Base-by-base conservation (phyloP, 2,888 invertebrate species). In the Chloroclysta siterata region DNA sequence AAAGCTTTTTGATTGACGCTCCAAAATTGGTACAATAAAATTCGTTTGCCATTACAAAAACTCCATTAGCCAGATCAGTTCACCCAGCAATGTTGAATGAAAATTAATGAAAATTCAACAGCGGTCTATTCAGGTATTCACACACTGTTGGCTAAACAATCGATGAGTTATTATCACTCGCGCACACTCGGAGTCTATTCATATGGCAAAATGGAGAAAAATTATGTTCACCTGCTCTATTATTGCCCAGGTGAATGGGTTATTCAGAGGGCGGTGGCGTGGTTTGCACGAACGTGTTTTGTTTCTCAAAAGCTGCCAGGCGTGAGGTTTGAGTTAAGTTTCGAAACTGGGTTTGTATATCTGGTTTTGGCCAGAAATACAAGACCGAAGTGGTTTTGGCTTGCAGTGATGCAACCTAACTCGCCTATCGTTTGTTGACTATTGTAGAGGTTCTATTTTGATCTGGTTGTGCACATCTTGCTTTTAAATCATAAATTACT, bases 141-240 rank as follows among this genome's bases (percentile, higher is more conserved):
- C 74, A 75, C 74, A 75, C 70, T 75, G 78, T 78, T 78, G 77
- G 80, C 84, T 87, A 88, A 89, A 91, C 90, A 91, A 90, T 90
- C 83, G 85, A 83, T 89, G 91, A 91, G 79, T 89, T 91, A 90
- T 90, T 90, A 90, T 90, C 90, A 81, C 73, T 90, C 91, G 78
- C 66, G 76, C 70, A 80, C 90, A 91, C 87, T 78, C 60, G 78
- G 60, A 78, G 63, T 62, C 70, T 66, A 68, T 71, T 70, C 71
- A 70, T 65, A 68, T 53, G 66, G 66, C 72, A 82, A 84, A 88
- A 86, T 82, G 60, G 67, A 75, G 82, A 81, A 87, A 87, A 72
- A 88, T 81, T 82, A 85, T 85, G 80, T 83, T 85, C 86, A 87
- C 88, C 86, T 87, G 83, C 73, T 75, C 83, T 82, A 85, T 88